Percentiles rank a stretch among this genome's conserved stretches.
These are phyloP conservation scores for Heteronetta atricapilla DNA, from an alignment of 2,113 vertebrate genomes.

Conservation along the genomic window DNA sequence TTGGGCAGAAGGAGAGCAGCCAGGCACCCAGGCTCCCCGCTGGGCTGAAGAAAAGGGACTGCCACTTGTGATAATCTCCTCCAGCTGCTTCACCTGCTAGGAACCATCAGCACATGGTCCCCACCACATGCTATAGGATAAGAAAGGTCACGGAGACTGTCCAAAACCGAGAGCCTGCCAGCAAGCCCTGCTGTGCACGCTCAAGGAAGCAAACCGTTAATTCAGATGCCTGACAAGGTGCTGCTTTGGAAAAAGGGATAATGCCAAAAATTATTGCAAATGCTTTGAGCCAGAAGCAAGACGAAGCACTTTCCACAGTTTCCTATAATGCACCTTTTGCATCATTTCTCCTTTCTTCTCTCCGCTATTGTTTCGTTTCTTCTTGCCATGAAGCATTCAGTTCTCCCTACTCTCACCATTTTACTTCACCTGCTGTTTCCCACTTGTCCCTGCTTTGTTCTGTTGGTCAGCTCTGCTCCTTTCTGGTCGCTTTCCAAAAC, in stretches of 20 bases:
- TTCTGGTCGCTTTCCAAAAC: background rate
- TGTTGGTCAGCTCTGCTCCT: background rate
- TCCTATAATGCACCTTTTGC: background rate
- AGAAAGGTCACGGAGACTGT: background rate
- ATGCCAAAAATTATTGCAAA: background rate
- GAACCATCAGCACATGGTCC: background rate
- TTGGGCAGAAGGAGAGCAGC: background rate
- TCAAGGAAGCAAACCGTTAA: accelerated
- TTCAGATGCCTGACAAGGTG: background rate
- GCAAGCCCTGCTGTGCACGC: accelerated
- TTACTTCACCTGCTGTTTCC: background rate
- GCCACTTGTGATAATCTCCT: background rate
- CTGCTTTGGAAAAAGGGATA: background rate
- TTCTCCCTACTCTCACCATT: background rate
- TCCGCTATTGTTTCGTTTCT: background rate
- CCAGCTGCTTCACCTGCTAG: background rate
- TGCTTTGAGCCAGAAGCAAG: background rate
- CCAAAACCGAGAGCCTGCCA: background rate
- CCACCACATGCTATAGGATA: background rate
- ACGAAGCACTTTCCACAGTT: background rate
- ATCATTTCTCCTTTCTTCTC: background rate
- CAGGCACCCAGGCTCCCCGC: background rate
- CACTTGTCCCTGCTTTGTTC: background rate
- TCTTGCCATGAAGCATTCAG: no score
- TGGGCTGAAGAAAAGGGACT: background rate